Base-by-base conservation (phyloP, 2,113 vertebrate genomes). In the Brevimyrus niger region DNA sequence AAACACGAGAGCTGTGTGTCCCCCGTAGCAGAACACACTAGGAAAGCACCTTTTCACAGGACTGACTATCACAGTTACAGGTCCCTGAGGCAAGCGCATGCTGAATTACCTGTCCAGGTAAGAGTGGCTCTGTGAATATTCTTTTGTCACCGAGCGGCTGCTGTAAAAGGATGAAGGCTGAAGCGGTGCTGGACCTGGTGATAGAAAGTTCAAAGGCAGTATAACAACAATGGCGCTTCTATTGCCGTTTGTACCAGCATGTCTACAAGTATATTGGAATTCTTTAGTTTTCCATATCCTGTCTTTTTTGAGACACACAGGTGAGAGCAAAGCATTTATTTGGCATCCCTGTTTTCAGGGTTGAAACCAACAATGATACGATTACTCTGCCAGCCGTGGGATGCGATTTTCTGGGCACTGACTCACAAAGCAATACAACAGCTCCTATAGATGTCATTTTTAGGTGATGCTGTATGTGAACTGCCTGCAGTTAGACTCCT, bases 151-250 rank as follows among this genome's bases (percentile, higher is more conserved):
- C 31, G 96, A 92, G 90, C 97, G 95, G 92, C 97, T 97, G 27
- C 97, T 91, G 87, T 99, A 99, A 93, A 99, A 99, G 2, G 97
- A 97, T 0, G 98, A 96, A 0, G 97, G 97, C 91, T 99, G 98
- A 76, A 99, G 95, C 21, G 98, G 98, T 89, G 96, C 94, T 93
- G 97, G 91, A 88, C 96, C 97, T 98, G 90, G 85, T 90, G 96
- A 89, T 65, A 50, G 92, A 82, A 73, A 10, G 11, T 65, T 3
- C 46, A 27, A 80, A 80, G 35, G 6, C 4, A 42, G 31, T 38
- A 31, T 27, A 65, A 31, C 1, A 27, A 13, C 9, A 69, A 69
- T 69, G 61, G 10, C 13, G 61, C 27, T 69, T 69, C 61, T 13
- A 31, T 69, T 69, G 61, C n/a, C n/a, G 31, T 13, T 69, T 31